Base-by-base conservation (phyloP, 2,113 vertebrate genomes). In the Gambusia holbrooki region DNA sequence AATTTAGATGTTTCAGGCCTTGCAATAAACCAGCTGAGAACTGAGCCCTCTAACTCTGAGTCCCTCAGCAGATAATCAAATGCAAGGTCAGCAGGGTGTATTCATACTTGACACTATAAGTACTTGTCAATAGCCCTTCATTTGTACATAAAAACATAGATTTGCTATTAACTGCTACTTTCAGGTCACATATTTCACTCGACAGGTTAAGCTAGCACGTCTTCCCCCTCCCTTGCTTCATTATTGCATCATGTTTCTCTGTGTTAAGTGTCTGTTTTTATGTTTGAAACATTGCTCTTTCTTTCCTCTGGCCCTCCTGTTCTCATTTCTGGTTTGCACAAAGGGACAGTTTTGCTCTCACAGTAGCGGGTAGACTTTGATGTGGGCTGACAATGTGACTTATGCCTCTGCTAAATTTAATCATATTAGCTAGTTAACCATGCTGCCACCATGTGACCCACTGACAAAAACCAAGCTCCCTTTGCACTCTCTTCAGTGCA, bases 371-470 rank as follows among this genome's bases (percentile, higher is more conserved):
- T 67, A 84, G 80, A 92, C 91, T 92, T 91, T 94, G 91, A 94
- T 91, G 91, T 90, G 80, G 77, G 86, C 88, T 87, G 84, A 92
- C 88, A 88, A 90, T 91, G 90, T 87, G 87, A 89, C 84, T 90
- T 84, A 83, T 91, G 83, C 88, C 84, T 90, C 83, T 83, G 84
- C 78, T 91, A 80, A 89, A 93, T 91, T 79, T 89, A 93, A 93
- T 93, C 91, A 90, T 89, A 86, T 94, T 92, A 93, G 87, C 79
- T 90, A 84, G 90, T 93, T 93, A 91, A 92, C 87, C 89, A 85
- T 87, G 89, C 86, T 77, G 69, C 81, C 71, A 86, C 88, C 29
- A 66, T 88, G 88, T 92, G 87, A 93, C 90, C 88, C 80, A 88
- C 80, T 90, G 81, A 89, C 78, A 88, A 83, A 90, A 84, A 77